A percentile compares a stretch with the other conserved stretches of the same genome.
Conservation (phyloP, 1,140 invertebrate species). For the Neuroterus valhalla region DNA sequence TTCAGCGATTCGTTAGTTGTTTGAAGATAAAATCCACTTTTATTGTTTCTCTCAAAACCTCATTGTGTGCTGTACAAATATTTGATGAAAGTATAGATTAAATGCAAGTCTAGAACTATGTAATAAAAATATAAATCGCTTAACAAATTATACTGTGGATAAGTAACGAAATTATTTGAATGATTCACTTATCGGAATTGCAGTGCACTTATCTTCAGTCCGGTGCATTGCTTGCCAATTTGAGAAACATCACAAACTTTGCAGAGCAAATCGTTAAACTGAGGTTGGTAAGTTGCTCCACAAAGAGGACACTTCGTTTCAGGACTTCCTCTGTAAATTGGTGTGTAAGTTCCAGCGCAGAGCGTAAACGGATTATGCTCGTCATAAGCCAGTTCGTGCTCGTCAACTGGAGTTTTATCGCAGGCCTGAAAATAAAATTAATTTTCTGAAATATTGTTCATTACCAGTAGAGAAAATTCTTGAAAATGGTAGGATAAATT, state of each 20-base stretch:
- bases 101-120: slow-evolving; percentile 7
- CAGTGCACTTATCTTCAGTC: slow-evolving; percentile 85
- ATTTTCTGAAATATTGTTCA: background rate
- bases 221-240: slow-evolving; percentile 92
- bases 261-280: slow-evolving; percentile 92
- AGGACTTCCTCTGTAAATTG: slow-evolving; percentile 96
- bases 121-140: slow-evolving; percentile 18
- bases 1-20: background rate
- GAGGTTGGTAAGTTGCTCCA: slow-evolving; percentile 90
- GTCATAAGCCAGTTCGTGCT: slow-evolving; percentile 93
- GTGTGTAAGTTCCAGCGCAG: slow-evolving; percentile 93
- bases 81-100: background rate
- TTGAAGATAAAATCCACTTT: background rate
- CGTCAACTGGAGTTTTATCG: slow-evolving; percentile 93
- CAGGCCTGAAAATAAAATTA: slow-evolving; percentile 81
- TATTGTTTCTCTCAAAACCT: background rate
- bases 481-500: too few relatives aligned
- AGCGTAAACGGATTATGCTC: slow-evolving; percentile 98
- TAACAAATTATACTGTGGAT: too few relatives aligned
- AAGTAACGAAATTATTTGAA: too few relatives aligned
- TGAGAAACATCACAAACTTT: slow-evolving; percentile 91
- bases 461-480: too few relatives aligned
- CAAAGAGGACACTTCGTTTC: slow-evolving; percentile 97
- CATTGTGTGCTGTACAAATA: slow-evolving; percentile 2
- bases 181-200: slow-evolving; percentile 53